These are phyloP conservation scores for Serinus canaria DNA, from an alignment of 2,113 vertebrate species.

Conservation along the genomic window DNA sequence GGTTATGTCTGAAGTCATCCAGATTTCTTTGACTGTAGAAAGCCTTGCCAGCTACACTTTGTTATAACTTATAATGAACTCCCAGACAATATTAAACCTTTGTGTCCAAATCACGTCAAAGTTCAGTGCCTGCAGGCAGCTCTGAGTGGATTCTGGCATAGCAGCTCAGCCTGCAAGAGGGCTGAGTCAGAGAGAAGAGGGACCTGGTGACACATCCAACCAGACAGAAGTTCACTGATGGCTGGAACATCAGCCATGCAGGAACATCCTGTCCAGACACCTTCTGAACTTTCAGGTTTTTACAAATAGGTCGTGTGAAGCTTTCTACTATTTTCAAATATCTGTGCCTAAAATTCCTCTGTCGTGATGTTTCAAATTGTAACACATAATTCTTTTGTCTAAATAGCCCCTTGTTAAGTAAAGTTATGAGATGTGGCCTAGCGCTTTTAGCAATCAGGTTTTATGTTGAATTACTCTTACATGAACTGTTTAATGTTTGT, in stretches of 20 bases:
- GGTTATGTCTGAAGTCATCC: background rate
- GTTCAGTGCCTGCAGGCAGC: background rate
- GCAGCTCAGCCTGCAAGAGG: background rate
- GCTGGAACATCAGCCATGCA: background rate
- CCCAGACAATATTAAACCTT: background rate
- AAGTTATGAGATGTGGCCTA: background rate
- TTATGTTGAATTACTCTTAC: background rate
- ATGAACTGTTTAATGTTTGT: background rate
- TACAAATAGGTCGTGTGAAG: background rate
- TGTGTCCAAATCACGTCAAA: background rate
- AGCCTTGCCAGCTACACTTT: background rate
- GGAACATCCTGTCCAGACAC: background rate
- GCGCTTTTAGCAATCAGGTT: background rate
- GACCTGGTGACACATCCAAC: background rate
- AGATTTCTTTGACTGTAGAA: background rate
- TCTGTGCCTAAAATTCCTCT: background rate
- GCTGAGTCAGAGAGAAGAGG: background rate
- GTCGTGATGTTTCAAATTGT: background rate
- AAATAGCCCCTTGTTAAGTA: background rate
- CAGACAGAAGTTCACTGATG: background rate
- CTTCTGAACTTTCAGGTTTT: background rate
- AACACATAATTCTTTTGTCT: background rate
- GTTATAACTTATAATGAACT: background rate
- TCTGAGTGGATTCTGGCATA: accelerated
- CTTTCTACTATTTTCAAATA: background rate